Percentiles rank a stretch among this genome's conserved stretches.
phyloP scores from a whole-genome alignment of 2,113 vertebrate species.

The Perca schrenkii region DNA sequence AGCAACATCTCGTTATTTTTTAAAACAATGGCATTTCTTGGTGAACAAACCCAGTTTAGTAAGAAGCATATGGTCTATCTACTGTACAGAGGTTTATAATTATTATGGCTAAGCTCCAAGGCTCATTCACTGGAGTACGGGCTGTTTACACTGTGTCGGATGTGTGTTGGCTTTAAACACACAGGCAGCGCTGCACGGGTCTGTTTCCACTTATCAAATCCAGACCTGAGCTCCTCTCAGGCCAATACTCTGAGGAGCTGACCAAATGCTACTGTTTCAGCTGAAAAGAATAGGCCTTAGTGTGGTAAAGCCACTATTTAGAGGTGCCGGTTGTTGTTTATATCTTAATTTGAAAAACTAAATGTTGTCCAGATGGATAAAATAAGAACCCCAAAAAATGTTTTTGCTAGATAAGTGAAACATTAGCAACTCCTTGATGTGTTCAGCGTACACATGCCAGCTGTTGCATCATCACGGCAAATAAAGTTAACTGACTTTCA shows the following conservation, averaged over 20 bases:
- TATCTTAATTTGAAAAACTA: constrained; percentile 52
- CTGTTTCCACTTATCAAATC: constrained; percentile 91
- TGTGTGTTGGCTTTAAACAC: constrained; percentile 81
- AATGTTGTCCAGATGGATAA: constrained; percentile 60
- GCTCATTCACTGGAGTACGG: constrained; percentile 58
- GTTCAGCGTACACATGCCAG: not conserved
- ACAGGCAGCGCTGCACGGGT: constrained; percentile 72
- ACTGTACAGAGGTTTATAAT: constrained; percentile 58
- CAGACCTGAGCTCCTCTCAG: constrained; percentile 86
- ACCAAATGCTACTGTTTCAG: constrained; percentile 79
- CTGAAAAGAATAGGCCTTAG: constrained; percentile 54
- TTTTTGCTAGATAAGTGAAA: constrained; percentile 17
- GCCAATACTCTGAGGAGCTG: constrained; percentile 73
- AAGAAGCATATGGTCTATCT: constrained; percentile 66
- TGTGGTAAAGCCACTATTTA: constrained; percentile 42
- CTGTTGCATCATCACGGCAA: constrained; percentile 30
- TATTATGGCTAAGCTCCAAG: constrained; percentile 73
- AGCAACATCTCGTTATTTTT: constrained; percentile 34
- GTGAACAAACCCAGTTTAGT: constrained; percentile 28
- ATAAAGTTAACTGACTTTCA: not conserved
- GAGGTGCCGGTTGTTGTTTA: constrained; percentile 48
- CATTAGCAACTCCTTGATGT: constrained; percentile 17
- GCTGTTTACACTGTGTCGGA: constrained; percentile 84
- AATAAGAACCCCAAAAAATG: constrained; percentile 23
- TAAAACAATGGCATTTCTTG: constrained; percentile 56